Evolutionary conservation across 1,140 invertebrate species (phyloP).

Genomic region (Zophobas morio): DNA sequence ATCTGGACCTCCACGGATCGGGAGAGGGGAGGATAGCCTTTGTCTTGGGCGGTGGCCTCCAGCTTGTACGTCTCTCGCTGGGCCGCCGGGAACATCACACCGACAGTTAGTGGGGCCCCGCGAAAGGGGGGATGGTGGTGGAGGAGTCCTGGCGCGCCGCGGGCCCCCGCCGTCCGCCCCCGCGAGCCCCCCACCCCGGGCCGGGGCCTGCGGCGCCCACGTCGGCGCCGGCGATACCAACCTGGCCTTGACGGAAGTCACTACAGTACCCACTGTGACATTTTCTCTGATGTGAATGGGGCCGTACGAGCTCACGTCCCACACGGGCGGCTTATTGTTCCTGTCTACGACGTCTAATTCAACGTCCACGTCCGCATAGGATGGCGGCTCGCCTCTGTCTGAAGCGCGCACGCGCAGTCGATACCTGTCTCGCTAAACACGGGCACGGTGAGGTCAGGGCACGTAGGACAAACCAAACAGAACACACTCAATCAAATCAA

Average conservation of each 20-base stretch:
- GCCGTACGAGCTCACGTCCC: slow-evolving; percentile 94
- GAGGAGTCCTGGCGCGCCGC: slow-evolving; percentile 34
- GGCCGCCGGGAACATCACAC: slow-evolving; percentile 62
- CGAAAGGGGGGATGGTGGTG: slow-evolving; percentile 13
- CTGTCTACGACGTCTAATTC: slow-evolving; percentile 97
- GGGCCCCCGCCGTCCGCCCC: slow-evolving; percentile 48
- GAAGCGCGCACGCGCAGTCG: slow-evolving; percentile 93
- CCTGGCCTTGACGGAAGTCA: slow-evolving; percentile 97
- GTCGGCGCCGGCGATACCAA: slow-evolving; percentile 81
- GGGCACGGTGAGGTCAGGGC: slow-evolving; percentile 66
- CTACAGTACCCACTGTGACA: slow-evolving; percentile 97
- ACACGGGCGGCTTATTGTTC: slow-evolving; percentile 97
- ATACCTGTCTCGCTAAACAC: slow-evolving; percentile 91
- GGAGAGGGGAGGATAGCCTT: slow-evolving; percentile 93
- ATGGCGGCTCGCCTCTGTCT: slow-evolving; percentile 89
- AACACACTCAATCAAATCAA: slow-evolving; percentile 61
- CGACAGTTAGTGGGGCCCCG: slow-evolving; percentile 36
- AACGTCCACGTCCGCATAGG: slow-evolving; percentile 94
- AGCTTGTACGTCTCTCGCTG: slow-evolving; percentile 97
- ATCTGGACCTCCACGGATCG: slow-evolving; percentile 96
- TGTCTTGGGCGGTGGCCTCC: slow-evolving; percentile 97
- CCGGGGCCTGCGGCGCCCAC: slow-evolving; percentile 46
- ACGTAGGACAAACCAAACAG: slow-evolving; percentile 65
- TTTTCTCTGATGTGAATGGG: slow-evolving; percentile 97
- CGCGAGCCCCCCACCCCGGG: slow-evolving; percentile 46